phyloP scores from a whole-genome alignment of 2,113 vertebrate species.

The Erinaceus europaeus region DNA sequence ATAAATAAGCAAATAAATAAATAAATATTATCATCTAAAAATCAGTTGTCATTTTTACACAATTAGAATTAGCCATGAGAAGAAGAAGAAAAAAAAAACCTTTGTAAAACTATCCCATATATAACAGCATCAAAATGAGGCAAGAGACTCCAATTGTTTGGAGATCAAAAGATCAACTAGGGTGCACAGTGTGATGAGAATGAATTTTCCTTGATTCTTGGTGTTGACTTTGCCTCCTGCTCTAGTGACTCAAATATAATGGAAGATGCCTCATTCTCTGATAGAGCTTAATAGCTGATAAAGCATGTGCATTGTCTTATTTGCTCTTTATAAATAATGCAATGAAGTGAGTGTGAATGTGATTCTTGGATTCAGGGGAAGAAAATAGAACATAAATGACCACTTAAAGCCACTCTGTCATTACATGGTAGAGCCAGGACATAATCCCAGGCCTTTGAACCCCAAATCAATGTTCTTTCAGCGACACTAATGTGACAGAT shows the following conservation, averaged over 20 bases:
- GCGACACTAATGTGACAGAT: not conserved
- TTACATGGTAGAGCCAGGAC: not conserved
- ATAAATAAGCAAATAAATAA: too few species aligned
- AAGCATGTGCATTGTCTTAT: not conserved
- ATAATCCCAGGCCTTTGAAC: not conserved
- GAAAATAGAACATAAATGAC: not conserved
- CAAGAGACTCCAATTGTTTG: too few species aligned
- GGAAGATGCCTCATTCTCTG: not conserved
- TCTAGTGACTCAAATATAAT: not conserved
- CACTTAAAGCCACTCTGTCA: not conserved
- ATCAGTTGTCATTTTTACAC: not conserved
- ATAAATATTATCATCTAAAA: not conserved
- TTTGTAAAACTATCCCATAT: too few species aligned
- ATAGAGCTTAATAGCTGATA: not conserved
- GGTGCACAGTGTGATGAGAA: too few species aligned
- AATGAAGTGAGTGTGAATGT: not conserved
- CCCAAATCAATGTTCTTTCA: not conserved
- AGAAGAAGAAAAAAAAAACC: not conserved
- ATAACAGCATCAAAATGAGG: not conserved
- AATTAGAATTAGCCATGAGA: not conserved
- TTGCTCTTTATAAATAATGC: constrained; percentile 9
- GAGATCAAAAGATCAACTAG: too few species aligned
- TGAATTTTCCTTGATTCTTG: too few species aligned
- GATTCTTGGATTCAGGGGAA: not conserved
- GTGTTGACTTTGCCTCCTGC: not conserved